Base-by-base conservation (phyloP, 2,113 vertebrate genomes). In the Sphyrna mokarran region DNA sequence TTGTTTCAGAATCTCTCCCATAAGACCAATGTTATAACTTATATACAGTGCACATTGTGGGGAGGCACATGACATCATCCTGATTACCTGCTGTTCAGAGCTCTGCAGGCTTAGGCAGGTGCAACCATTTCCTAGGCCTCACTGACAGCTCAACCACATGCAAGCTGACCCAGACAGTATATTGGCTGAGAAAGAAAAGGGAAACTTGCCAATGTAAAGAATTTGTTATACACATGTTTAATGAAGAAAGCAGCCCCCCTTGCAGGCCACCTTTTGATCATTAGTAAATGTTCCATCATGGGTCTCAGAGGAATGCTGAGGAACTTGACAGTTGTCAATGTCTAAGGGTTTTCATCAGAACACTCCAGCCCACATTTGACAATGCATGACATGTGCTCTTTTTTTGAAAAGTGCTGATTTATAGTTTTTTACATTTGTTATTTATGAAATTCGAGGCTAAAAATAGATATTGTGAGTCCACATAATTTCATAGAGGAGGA, bases 141-240 rank as follows among this genome's bases (percentile, higher is more conserved):
- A 95, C 96, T 95, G 96, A 20, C 96, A 96, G 94, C 94, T 93
- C 97, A 97, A 97, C 96, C 85, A 96, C 96, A 97, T 96, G 97
- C 97, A 97, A 96, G 97, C 97, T 97, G 97, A 96, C 95, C 80
- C 26, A 96, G 90, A 1, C 96, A 29, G 96, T 96, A 95, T 87
- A 43, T 95, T 48, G 76, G 70, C 85, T 96, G 96, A 96, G 96
- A 97, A 94, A 95, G 95, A 58, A 3, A 18, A 96, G 97, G 97
- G 97, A 97, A 96, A 93, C 96, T 96, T 97, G 97, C 97, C 97
- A 98, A 97, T 96, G 96, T 97, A 98, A 98, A 98, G 97, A 97
- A 97, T 97, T 98, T 97, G 98, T 98, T 97, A 97, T 97, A 96
- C 94, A 95, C 69, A 95, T 95, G 94, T 95, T 95, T 70, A 95